Evolutionary conservation across 2,888 invertebrate species (phyloP).

Genomic region (Molanna angustata): DNA sequence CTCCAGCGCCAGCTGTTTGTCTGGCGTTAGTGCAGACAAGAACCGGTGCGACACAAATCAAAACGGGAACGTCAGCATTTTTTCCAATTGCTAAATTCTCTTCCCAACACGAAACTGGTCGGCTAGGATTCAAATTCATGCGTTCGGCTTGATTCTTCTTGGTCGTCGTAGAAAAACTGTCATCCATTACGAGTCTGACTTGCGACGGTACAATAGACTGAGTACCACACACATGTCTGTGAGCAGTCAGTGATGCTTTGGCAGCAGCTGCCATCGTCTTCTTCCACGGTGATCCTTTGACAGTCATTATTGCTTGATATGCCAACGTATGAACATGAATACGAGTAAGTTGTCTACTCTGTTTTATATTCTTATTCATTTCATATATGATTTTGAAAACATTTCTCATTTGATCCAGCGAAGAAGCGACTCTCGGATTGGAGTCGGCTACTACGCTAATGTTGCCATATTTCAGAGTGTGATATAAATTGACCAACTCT

Average conservation of each 20-base stretch:
- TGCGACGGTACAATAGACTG: conserved; percentile 53
- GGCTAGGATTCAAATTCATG: conserved; percentile 63
- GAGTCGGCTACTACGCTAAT: conserved; percentile 74
- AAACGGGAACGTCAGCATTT: conserved; percentile 43
- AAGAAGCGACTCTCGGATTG: conserved; percentile 74
- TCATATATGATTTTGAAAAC: conserved; percentile 57
- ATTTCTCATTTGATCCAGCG: conserved; percentile 77
- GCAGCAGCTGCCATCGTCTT: conserved; percentile 76
- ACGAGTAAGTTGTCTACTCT: conserved; percentile 62
- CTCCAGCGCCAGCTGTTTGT: conserved; percentile 83
- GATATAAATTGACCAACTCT: conserved; percentile 74
- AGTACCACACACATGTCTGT: conserved; percentile 77
- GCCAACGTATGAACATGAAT: conserved; percentile 85
- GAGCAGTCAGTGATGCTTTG: conserved; percentile 78
- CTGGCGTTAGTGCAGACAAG: conserved; percentile 78
- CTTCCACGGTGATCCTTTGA: conserved; percentile 69
- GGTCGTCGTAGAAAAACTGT: conserved; percentile 75
- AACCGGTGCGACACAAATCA: conserved; percentile 81
- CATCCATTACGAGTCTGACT: conserved; percentile 69
- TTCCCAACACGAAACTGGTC: conserved; percentile 81
- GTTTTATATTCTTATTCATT: conserved; percentile 44
- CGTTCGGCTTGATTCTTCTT: conserved; percentile 51
- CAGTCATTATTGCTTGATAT: conserved; percentile 79
- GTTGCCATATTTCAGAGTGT: conserved; percentile 66
- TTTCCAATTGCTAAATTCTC: conserved; percentile 53